Evolutionary conservation across 2,797 vertebrate species (phyloP).

Genomic region (Eulemur mongoz): DNA sequence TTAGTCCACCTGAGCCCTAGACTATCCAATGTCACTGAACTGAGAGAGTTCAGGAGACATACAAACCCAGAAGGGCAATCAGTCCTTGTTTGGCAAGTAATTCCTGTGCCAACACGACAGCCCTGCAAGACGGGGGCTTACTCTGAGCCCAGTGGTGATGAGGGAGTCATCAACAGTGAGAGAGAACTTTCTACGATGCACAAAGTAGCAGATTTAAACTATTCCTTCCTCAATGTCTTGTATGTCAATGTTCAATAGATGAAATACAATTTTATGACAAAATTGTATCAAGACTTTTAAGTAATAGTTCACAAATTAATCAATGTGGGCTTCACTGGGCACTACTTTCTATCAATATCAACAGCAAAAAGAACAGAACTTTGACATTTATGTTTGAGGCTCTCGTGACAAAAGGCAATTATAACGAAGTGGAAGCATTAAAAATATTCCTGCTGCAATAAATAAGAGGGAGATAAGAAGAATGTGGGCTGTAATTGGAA

Average conservation of each 20-base stretch:
- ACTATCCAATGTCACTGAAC: fast-evolving
- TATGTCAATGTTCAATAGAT: background rate
- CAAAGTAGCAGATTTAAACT: background rate
- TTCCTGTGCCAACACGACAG: too few species aligned
- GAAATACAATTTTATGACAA: background rate
- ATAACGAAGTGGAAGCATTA: background rate
- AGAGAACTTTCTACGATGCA: background rate
- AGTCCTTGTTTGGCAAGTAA: background rate
- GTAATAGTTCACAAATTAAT: constrained; percentile 50
- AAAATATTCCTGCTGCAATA: background rate
- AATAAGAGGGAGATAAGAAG: constrained; percentile 19
- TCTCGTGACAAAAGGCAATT: constrained; percentile 19
- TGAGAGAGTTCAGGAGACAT: fast-evolving
- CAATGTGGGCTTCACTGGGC: background rate
- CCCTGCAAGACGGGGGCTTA: too few species aligned
- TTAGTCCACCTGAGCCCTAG: background rate
- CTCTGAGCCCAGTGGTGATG: background rate
- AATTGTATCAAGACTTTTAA: constrained; percentile 18
- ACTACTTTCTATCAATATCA: background rate
- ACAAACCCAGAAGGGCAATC: fast-evolving
- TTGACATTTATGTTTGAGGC: constrained; percentile 24
- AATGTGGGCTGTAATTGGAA: background rate
- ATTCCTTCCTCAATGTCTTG: background rate
- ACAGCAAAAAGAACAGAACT: background rate
- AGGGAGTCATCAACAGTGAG: background rate